Evolutionary conservation across 2,797 vertebrate genomes (phyloP).

Genomic region (Phaenicophaeus curvirostris): DNA sequence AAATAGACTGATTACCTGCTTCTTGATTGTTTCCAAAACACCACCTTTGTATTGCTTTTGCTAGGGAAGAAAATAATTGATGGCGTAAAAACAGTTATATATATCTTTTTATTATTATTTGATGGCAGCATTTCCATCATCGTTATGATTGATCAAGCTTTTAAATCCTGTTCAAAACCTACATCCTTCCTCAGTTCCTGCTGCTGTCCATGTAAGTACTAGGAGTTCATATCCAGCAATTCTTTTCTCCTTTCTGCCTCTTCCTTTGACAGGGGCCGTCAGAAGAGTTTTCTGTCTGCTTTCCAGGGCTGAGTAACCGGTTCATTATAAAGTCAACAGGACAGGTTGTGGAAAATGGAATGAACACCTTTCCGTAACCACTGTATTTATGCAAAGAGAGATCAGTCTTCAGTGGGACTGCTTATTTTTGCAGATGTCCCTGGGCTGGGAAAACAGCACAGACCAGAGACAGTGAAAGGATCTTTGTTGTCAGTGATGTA

Average conservation of each 20-base stretch:
- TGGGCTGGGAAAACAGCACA: constrained; percentile 30
- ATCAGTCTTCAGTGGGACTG: constrained; percentile 39
- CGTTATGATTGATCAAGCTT: constrained; percentile 14
- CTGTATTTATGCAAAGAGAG: constrained; percentile 56
- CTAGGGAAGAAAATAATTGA: neutral
- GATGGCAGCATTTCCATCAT: constrained; percentile 54
- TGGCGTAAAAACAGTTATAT: neutral
- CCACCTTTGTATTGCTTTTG: neutral
- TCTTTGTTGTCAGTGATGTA: constrained; percentile 28
- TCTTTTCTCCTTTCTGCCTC: constrained; percentile 44
- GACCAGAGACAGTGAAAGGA: constrained; percentile 21
- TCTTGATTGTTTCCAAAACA: neutral
- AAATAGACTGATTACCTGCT: constrained; percentile 55
- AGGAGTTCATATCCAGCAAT: constrained; percentile 50
- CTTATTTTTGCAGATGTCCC: constrained; percentile 25
- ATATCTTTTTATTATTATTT: constrained; percentile 48
- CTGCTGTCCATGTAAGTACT: constrained; percentile 21
- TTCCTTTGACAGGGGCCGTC: constrained; percentile 71
- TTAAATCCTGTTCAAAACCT: constrained; percentile 14
- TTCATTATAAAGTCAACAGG: constrained; percentile 71
- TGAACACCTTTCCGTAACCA: constrained; percentile 66
- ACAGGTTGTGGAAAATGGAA: constrained; percentile 42
- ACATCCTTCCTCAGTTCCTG: constrained; percentile 14
- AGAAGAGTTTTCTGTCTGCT: constrained; percentile 69
- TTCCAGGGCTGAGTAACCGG: constrained; percentile 57